Evolutionary conservation across 2,113 vertebrate genomes (phyloP).

Genomic region (Gobiocypris rarus): DNA sequence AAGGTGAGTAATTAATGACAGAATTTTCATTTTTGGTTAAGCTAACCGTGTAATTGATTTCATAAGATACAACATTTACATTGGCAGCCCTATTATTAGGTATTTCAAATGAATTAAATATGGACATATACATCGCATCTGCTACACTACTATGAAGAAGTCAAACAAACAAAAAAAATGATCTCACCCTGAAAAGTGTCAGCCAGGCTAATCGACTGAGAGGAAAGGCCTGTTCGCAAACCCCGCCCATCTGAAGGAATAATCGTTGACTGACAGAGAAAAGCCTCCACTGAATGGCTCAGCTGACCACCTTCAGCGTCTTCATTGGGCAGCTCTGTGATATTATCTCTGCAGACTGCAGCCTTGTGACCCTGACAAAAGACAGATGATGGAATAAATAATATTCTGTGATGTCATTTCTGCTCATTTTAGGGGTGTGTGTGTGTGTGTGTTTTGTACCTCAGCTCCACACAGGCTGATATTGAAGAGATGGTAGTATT

Average conservation of each 20-base stretch:
- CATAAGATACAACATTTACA: background rate
- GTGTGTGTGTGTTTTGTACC: conserved; percentile 69
- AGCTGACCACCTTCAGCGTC: conserved; percentile 81
- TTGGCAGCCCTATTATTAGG: background rate
- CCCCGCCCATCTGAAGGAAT: conserved; percentile 93
- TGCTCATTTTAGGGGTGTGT: background rate
- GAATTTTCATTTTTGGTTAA: too few relatives aligned
- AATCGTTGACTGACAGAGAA: conserved; percentile 95
- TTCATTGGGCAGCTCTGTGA: conserved; percentile 87
- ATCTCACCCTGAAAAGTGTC: conserved; percentile 90
- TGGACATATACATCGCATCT: background rate
- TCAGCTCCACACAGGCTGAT: conserved; percentile 93
- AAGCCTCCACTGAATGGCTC: conserved; percentile 82
- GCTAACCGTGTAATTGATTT: background rate
- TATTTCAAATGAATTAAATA: background rate
- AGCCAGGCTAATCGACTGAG: conserved; percentile 94
- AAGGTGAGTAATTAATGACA: too few relatives aligned
- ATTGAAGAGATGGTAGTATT: conserved; percentile 96
- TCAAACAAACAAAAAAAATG: background rate
- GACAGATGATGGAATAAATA: conserved; percentile 6
- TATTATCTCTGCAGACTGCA: conserved; percentile 91
- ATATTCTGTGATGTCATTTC: background rate
- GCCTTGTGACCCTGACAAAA: conserved; percentile 79
- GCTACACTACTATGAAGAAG: background rate
- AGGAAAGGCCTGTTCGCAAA: conserved; percentile 89